phyloP scores from a whole-genome alignment of 2,888 invertebrate species.

The Pemphredon lugubris region DNA sequence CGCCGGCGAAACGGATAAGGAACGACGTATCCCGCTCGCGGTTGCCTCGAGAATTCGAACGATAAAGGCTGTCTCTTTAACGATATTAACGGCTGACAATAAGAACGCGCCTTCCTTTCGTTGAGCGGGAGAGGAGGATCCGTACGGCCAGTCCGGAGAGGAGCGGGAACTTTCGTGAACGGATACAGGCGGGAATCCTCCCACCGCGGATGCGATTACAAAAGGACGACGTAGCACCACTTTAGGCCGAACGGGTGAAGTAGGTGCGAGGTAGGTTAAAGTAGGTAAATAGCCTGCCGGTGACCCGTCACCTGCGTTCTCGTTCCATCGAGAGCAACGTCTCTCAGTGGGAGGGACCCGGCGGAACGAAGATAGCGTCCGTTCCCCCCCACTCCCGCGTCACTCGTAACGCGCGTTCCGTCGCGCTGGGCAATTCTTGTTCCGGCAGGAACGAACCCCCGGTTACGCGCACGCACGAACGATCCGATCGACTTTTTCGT shows the following conservation, averaged over 20 bases:
- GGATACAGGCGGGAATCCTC: not conserved
- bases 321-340: conserved; percentile 80
- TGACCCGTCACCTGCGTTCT: conserved; percentile 81
- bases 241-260: conserved; percentile 67
- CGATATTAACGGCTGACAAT: too few species aligned
- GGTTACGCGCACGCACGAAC: not conserved
- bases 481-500: conserved; percentile 27
- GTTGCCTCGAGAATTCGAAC: too few species aligned
- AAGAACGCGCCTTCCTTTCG: too few species aligned
- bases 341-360: conserved; percentile 52
- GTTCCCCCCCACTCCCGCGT: not conserved
- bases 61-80: too few species aligned
- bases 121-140: too few species aligned
- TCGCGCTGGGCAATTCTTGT: conserved; percentile 36
- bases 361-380: conserved; percentile 50
- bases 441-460: conserved; percentile 47
- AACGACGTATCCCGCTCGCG: too few species aligned
- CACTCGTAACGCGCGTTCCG: conserved; percentile 7
- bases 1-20: too few species aligned
- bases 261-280: conserved; percentile 72
- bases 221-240: conserved; percentile 21
- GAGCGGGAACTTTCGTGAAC: not conserved
- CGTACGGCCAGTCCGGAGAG: too few species aligned
- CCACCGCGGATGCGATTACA: conserved; percentile 1
- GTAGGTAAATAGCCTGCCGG: conserved; percentile 81